phyloP scores from a whole-genome alignment of 1,140 invertebrate genomes.

The Pollicipes pollicipes region DNA sequence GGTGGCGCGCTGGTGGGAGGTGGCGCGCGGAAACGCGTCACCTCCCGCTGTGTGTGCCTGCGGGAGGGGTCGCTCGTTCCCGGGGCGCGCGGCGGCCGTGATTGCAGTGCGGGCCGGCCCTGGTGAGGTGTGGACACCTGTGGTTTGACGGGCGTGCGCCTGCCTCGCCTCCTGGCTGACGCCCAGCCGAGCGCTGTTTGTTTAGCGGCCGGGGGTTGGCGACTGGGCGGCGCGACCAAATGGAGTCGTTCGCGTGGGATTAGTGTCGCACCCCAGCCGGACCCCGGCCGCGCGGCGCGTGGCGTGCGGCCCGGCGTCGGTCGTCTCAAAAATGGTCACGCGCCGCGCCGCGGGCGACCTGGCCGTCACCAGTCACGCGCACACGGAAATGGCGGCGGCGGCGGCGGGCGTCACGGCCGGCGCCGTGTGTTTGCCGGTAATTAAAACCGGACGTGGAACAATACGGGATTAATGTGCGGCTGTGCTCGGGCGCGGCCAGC shows the following conservation, averaged over 20 bases:
- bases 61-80: no score
- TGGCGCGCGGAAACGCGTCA: no score
- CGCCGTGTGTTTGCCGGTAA: background rate
- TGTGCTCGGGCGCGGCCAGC: no score
- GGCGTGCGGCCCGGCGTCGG: background rate
- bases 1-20: no score
- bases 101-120: background rate
- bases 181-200: no score
- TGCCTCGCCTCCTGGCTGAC: no score
- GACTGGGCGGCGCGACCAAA: no score
- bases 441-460: background rate
- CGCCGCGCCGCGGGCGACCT: no score
- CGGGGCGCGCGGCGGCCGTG: no score
- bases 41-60: no score
- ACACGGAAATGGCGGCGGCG: background rate
- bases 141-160: background rate
- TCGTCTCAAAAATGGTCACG: background rate
- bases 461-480: background rate
- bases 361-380: background rate
- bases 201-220: background rate
- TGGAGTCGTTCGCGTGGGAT: background rate
- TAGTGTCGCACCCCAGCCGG: background rate
- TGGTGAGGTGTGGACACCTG: background rate
- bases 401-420: no score
- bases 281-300: background rate